phyloP scores from a whole-genome alignment of 2,797 vertebrate genomes.

The Crocodylus rhombifer region DNA sequence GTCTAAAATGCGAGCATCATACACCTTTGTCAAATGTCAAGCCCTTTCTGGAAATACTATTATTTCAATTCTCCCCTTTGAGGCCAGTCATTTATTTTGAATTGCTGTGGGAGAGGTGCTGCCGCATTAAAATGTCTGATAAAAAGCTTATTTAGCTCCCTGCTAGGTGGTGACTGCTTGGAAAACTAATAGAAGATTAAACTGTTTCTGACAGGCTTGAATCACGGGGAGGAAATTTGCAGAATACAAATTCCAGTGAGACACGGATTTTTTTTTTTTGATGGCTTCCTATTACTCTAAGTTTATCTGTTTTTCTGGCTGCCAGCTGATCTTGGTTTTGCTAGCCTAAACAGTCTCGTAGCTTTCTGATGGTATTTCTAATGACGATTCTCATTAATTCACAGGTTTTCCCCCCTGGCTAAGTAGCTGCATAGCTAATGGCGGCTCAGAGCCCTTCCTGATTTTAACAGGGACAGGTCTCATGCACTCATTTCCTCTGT shows the following conservation, averaged over 20 bases:
- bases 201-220: constrained; percentile 17
- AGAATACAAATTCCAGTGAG: background rate
- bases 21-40: background rate
- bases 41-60: background rate
- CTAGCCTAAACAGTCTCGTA: background rate
- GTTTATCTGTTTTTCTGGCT: background rate
- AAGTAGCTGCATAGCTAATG: background rate
- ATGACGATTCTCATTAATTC: background rate
- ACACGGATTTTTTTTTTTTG: background rate
- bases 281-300: background rate
- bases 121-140: background rate
- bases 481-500: background rate
- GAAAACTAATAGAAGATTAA: background rate
- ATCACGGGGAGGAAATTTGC: background rate
- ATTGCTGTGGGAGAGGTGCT: background rate
- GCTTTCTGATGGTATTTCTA: background rate
- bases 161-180: background rate
- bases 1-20: background rate
- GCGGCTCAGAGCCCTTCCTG: background rate
- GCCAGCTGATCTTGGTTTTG: background rate
- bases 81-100: constrained; percentile 13
- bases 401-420: background rate
- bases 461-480: background rate
- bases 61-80: background rate
- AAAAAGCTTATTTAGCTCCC: background rate